Percentiles rank a stretch among this genome's conserved stretches.
phyloP scores from a whole-genome alignment of 2,797 vertebrate genomes.

The Myiotriccus ornatus region DNA sequence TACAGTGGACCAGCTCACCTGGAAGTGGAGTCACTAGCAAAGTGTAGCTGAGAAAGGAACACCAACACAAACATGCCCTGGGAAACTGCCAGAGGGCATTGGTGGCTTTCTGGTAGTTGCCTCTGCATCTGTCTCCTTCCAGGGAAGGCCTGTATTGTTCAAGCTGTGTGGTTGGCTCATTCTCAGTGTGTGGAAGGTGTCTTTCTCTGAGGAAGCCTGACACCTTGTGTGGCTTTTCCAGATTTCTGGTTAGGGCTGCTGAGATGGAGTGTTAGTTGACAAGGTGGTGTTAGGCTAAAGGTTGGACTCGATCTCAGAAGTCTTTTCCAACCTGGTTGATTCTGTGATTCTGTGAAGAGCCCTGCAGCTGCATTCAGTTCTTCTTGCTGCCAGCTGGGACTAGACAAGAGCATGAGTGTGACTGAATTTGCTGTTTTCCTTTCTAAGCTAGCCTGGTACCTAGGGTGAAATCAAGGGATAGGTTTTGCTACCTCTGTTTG shows the following conservation, averaged over 20 bases:
- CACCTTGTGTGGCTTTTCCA: background rate
- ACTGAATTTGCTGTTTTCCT: background rate
- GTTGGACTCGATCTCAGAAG: too few species aligned
- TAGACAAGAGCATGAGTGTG: background rate
- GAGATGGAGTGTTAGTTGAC: background rate
- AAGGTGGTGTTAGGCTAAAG: too few species aligned
- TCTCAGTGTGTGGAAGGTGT: background rate
- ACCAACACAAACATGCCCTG: background rate
- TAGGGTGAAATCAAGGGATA: background rate
- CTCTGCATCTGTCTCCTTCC: background rate
- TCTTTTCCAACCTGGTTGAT: too few species aligned
- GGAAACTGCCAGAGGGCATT: background rate
- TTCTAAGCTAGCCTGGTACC: background rate
- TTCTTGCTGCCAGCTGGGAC: background rate
- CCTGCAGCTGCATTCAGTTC: background rate
- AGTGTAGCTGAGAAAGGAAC: background rate
- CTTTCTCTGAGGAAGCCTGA: background rate
- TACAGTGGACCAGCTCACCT: background rate
- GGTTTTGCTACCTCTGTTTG: background rate
- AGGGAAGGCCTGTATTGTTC: background rate
- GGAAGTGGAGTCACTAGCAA: background rate
- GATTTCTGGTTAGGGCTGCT: background rate
- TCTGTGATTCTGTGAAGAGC: background rate
- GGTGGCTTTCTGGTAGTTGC: background rate
- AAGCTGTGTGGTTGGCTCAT: background rate